Conservation (phyloP, 2,888 invertebrate genomes). For the Tryphoninae sp. region DNA sequence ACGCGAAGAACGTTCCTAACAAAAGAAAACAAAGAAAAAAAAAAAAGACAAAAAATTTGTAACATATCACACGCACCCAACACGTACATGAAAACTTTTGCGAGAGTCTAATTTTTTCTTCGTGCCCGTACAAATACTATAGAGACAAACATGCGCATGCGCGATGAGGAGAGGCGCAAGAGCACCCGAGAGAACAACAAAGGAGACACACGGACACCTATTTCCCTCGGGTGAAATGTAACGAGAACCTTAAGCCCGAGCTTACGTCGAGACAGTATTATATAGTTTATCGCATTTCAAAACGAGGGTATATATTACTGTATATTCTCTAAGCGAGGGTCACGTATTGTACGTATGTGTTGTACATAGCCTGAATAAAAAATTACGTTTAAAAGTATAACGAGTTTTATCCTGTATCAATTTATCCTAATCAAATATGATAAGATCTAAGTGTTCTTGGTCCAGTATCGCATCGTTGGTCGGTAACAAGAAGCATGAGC, state of each 20-base stretch:
- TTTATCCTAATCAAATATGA: too few species aligned
- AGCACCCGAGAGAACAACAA: constrained; percentile 24
- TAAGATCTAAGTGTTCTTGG: too few species aligned
- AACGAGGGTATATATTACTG: constrained; percentile 71
- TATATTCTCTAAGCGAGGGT: constrained; percentile 77
- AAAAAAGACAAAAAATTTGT: constrained; percentile 74
- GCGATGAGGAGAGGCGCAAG: neutral
- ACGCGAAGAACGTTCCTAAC: constrained; percentile 79
- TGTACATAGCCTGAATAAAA: constrained; percentile 81
- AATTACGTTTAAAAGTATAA: constrained; percentile 79
- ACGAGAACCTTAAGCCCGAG: constrained; percentile 25
- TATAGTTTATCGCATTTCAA: constrained; percentile 70
- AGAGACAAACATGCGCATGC: constrained; percentile 28
- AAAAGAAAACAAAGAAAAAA: constrained; percentile 31
- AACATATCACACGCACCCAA: constrained; percentile 77
- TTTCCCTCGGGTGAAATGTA: constrained; percentile 52
- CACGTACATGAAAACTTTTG: constrained; percentile 60
- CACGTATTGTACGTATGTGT: constrained; percentile 81
- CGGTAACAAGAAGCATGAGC: too few species aligned
- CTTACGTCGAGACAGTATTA: constrained; percentile 35
- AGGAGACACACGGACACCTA: constrained; percentile 26
- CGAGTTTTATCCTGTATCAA: too few species aligned
- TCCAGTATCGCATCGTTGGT: too few species aligned
- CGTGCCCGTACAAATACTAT: constrained; percentile 51
- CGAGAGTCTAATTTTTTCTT: constrained; percentile 32